phyloP scores from a whole-genome alignment of 2,888 invertebrate species.

The Parapristionchus giblindavisi region DNA sequence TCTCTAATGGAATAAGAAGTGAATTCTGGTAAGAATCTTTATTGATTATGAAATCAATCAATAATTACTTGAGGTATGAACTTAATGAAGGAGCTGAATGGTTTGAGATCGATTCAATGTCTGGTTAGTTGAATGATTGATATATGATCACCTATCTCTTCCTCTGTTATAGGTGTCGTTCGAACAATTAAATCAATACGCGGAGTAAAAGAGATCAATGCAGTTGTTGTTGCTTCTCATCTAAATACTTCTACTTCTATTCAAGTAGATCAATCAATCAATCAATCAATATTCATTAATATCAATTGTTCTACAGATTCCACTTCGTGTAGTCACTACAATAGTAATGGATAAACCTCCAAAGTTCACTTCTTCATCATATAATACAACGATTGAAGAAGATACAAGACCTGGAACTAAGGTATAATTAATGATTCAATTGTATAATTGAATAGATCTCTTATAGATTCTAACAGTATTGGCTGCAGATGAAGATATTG shows the following conservation, averaged over 20 bases:
- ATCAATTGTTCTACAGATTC: not conserved
- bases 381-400: not conserved
- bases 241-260: conserved; percentile 29
- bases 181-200: conserved; percentile 1
- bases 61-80: conserved; percentile 17
- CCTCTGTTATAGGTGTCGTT: conserved; percentile 13
- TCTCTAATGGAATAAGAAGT: conserved; percentile 19
- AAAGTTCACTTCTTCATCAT: conserved; percentile 13
- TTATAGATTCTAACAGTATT: not conserved
- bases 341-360: not conserved
- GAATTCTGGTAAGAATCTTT: conserved; percentile 29
- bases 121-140: not conserved
- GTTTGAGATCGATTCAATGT: conserved; percentile 27
- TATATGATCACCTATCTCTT: not conserved
- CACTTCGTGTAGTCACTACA: not conserved
- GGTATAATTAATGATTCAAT: not conserved
- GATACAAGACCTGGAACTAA: not conserved
- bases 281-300: not conserved
- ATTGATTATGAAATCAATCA: not conserved
- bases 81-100: conserved; percentile 9
- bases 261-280: not conserved
- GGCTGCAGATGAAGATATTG: conserved; percentile 5
- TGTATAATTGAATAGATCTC: not conserved
- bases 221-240: conserved; percentile 15
- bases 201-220: not conserved